Evolutionary conservation across 2,797 vertebrate species (phyloP).

Genomic region (Mergus octosetaceus): DNA sequence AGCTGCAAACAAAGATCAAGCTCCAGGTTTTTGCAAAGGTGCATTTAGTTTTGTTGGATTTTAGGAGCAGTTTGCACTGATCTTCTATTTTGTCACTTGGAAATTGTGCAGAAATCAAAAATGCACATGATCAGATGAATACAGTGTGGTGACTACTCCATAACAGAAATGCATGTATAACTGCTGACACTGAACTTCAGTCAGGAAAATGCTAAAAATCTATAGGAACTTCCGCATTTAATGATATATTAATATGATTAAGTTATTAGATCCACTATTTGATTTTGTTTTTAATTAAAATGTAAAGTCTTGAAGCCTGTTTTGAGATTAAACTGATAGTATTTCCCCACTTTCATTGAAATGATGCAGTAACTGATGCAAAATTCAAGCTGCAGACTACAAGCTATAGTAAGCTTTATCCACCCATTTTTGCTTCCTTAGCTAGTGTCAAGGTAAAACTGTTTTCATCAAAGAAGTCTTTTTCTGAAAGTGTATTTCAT

Average conservation of each 20-base stretch:
- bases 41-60: not conserved
- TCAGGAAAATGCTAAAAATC: conserved; percentile 5
- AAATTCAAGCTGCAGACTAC: conserved; percentile 39
- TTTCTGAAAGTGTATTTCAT: conserved; percentile 36
- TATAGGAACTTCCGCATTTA: conserved; percentile 56
- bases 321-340: conserved; percentile 35
- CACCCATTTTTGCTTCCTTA: conserved; percentile 40
- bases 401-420: conserved; percentile 25
- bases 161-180: conserved; percentile 45
- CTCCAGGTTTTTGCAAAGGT: not conserved
- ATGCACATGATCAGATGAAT: not conserved
- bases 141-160: not conserved
- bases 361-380: conserved; percentile 55
- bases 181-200: conserved; percentile 64
- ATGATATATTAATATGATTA: conserved; percentile 58
- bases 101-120: not conserved
- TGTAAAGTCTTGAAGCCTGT: conserved; percentile 49
- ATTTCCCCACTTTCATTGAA: conserved; percentile 56
- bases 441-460: conserved; percentile 42
- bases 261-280: conserved; percentile 50
- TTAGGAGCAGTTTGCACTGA: not conserved
- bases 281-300: conserved; percentile 51
- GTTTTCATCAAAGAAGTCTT: not conserved
- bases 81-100: not conserved
- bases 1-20: not conserved